Evolutionary conservation across 2,888 invertebrate genomes (phyloP).

Genomic region (Caenorhabditis angaria): DNA sequence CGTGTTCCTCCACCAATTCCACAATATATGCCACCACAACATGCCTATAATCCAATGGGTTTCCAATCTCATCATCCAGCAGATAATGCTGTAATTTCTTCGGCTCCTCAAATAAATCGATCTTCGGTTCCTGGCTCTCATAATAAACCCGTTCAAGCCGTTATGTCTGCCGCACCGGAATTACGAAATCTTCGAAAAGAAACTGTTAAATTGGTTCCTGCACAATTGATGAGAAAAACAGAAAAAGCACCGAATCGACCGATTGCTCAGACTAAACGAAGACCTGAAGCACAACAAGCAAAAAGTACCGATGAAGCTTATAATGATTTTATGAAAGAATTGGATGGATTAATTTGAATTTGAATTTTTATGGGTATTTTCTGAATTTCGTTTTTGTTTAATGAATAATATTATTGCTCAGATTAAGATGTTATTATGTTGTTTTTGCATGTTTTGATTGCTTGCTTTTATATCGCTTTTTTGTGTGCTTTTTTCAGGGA

Average conservation of each 20-base stretch:
- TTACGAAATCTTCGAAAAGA: constrained; percentile 80
- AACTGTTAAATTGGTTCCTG: constrained; percentile 80
- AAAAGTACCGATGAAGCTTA: constrained; percentile 92
- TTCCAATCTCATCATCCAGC: constrained; percentile 18
- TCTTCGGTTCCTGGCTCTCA: constrained; percentile 1
- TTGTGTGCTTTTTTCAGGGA: neutral
- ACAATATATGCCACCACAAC: constrained; percentile 27
- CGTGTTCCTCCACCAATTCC: constrained; percentile 44
- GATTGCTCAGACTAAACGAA: constrained; percentile 10
- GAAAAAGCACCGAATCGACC: constrained; percentile 15
- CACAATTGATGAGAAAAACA: constrained; percentile 79
- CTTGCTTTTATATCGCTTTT: constrained; percentile 7
- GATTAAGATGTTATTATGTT: constrained; percentile 1
- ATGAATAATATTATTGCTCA: neutral
- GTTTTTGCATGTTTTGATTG: constrained; percentile 1
- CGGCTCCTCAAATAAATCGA: constrained; percentile 44
- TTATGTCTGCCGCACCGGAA: constrained; percentile 88
- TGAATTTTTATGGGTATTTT: constrained; percentile 1
- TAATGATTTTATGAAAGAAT: constrained; percentile 97
- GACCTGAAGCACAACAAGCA: constrained; percentile 52
- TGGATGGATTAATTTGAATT: constrained; percentile 86
- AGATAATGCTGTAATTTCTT: constrained; percentile 42
- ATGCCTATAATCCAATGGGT: constrained; percentile 47
- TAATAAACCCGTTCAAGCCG: constrained; percentile 27
- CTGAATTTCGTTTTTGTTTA: neutral